phyloP scores from a whole-genome alignment of 2,113 vertebrate genomes.

The Oryzias melastigma region DNA sequence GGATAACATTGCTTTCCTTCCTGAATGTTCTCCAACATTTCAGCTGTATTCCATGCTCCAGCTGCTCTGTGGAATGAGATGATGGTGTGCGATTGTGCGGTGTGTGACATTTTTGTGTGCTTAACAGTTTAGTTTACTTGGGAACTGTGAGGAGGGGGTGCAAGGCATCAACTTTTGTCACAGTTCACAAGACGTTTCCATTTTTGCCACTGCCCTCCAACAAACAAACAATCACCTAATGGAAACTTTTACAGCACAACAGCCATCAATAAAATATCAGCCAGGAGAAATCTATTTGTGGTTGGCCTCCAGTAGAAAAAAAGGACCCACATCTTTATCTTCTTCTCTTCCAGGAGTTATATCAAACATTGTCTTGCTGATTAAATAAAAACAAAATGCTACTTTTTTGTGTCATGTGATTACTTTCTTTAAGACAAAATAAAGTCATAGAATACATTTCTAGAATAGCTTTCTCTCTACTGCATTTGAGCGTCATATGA shows the following conservation, averaged over 20 bases:
- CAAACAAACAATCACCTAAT: constrained; percentile 33
- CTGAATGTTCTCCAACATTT: constrained; percentile 66
- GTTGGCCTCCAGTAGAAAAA: constrained; percentile 13
- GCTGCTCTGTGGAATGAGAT: constrained; percentile 53
- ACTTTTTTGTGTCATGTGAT: neutral
- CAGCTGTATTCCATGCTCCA: constrained; percentile 57
- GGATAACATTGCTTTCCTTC: constrained; percentile 76
- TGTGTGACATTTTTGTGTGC: neutral
- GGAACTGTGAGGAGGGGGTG: too few species aligned
- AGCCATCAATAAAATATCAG: constrained; percentile 39
- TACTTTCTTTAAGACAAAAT: constrained; percentile 2
- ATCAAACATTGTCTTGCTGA: constrained; percentile 12
- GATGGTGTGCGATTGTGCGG: constrained; percentile 22
- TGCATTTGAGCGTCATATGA: constrained; percentile 32
- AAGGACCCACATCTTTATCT: constrained; percentile 20
- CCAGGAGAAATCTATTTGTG: constrained; percentile 46
- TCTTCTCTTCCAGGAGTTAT: constrained; percentile 26
- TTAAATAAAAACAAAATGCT: constrained; percentile 37
- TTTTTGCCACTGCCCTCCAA: constrained; percentile 11
- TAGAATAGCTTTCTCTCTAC: neutral
- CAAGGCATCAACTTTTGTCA: neutral
- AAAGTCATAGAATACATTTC: constrained; percentile 8
- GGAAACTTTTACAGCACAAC: constrained; percentile 40
- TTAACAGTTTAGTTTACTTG: constrained; percentile 1
- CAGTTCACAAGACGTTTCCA: constrained; percentile 23